Evolutionary conservation across 1,140 invertebrate genomes (phyloP).

Genomic region (Oedothorax gibbosus): DNA sequence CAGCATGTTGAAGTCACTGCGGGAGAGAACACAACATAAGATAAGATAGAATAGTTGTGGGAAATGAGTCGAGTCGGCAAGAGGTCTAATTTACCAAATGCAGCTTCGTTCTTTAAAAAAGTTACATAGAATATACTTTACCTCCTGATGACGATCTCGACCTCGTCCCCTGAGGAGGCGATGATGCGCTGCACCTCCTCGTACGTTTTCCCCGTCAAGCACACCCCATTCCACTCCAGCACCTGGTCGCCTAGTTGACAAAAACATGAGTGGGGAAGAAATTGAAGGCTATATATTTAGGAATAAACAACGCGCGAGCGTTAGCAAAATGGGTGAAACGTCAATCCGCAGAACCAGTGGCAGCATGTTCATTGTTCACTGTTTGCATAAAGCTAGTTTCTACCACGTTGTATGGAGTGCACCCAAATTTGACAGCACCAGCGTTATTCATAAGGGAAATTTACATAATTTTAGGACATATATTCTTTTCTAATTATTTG

Average conservation of each 20-base stretch:
- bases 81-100: not conserved
- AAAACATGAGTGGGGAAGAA: too few species aligned
- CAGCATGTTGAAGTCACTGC: conserved; percentile 59
- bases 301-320: too few species aligned
- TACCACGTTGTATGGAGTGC: too few species aligned
- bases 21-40: not conserved
- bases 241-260: conserved; percentile 76
- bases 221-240: conserved; percentile 77
- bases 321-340: too few species aligned
- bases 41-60: not conserved
- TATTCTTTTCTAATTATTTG: too few species aligned
- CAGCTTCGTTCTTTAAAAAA: not conserved
- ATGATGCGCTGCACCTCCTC: conserved; percentile 77
- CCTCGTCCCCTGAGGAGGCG: conserved; percentile 72
- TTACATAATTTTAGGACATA: too few species aligned
- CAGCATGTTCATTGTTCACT: too few species aligned
- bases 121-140: not conserved
- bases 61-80: not conserved
- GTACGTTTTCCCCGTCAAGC: conserved; percentile 74
- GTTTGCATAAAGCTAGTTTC: too few species aligned
- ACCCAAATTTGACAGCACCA: too few species aligned
- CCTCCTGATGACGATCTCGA: conserved; percentile 74
- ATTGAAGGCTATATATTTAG: too few species aligned
- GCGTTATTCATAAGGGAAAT: too few species aligned
- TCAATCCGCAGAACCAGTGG: too few species aligned